Base-by-base conservation (phyloP, 2,113 vertebrate genomes). In the Pycnonotus jocosus region DNA sequence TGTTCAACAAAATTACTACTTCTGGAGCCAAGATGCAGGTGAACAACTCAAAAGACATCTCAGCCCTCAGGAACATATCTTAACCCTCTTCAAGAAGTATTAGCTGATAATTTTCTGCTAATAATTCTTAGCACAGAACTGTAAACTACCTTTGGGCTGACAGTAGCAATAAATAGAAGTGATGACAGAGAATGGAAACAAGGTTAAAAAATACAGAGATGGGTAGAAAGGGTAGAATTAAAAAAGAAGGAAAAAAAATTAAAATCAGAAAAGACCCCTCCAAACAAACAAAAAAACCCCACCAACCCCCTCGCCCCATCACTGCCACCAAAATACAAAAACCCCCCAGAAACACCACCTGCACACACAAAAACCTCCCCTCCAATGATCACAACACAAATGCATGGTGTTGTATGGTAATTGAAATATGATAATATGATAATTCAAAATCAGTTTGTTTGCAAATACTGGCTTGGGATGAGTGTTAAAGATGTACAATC, bases 261-360 rank as follows among this genome's bases (percentile, higher is more conserved):
- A 7, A 48, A 60, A 8, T 4, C 9, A 28, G 9, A 14, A 30
- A 60, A 31, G 35, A n/a, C 11, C 0, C 4, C 4, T 9, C 7
- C 7, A 40, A 64, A 48, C 12, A 30, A 61, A 65, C 31, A 22
- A 21, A 12, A 33, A 38, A 24, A 38, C 38, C 6, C 4, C 33
- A 27, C 3, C 2, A 45, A 27, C 2, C 4, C 2, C 8, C 24
- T 6, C 0, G 0, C 47, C 15, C 23, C 12, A 38, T 44, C n/a
- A 58, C 5, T 10, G 13, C 13, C 23, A 42, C 7, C 7, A 33
- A 47, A 60, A 16, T 10, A 70, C 2, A 48, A 56, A 62, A 84
- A 3, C 12, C 2, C 25, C 12, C 15, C 25, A 50, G 15, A 80
- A 58, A 44, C 16, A 40, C 2, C 10, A 11, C 6, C 11, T 7